Evolutionary conservation across 2,113 vertebrate species (phyloP).

Genomic region (Helogale parvula): DNA sequence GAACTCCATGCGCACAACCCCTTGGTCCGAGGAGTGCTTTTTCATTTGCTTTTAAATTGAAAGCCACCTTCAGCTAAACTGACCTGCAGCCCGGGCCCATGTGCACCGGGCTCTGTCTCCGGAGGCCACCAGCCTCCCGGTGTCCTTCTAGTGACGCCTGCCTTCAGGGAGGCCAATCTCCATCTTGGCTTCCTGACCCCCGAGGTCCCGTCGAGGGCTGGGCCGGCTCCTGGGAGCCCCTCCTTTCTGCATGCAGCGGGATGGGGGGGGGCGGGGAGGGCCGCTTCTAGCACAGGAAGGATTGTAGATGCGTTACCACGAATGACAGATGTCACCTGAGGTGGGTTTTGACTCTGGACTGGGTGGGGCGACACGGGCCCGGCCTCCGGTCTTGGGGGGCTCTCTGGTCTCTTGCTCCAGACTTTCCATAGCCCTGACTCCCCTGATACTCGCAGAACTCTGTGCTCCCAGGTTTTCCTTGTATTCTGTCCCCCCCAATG

Average conservation of each 20-base stretch:
- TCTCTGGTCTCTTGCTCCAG: background rate
- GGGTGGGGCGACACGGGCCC: background rate
- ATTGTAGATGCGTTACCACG: constrained; percentile 49
- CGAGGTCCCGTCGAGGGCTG: background rate
- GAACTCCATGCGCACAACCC: rapidly evolving
- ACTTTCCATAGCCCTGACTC: background rate
- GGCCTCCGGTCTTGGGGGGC: background rate
- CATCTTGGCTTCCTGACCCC: background rate
- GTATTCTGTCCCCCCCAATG: background rate
- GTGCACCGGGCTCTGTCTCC: no score
- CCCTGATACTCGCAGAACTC: background rate
- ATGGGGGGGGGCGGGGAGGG: background rate
- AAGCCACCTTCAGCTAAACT: background rate
- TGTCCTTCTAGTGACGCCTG: rapidly evolving
- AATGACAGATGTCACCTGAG: constrained; percentile 50
- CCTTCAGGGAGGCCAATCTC: background rate
- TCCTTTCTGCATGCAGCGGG: background rate
- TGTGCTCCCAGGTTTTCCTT: background rate
- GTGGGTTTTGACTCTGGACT: constrained; percentile 64
- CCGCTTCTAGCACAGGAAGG: constrained; percentile 60
- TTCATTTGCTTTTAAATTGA: background rate
- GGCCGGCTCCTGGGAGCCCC: constrained; percentile 56
- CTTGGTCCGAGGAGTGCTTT: background rate
- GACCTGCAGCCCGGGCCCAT: rapidly evolving
- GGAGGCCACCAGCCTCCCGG: no score